A percentile compares a stretch with the other conserved stretches of the same genome.
phyloP scores from a whole-genome alignment of 2,113 vertebrate genomes.

The Chloropsis hardwickii region DNA sequence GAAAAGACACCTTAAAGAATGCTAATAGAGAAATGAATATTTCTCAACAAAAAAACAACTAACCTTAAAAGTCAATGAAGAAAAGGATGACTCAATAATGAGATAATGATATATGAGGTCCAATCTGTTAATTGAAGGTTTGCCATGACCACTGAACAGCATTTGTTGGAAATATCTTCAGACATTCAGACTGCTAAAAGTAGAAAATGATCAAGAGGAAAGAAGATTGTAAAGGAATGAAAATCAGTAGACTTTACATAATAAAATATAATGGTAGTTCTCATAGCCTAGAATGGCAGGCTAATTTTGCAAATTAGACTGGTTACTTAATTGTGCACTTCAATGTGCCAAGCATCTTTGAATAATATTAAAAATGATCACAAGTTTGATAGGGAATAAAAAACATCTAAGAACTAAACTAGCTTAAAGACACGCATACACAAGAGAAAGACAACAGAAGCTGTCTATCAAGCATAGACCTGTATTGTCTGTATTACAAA shows the following conservation, averaged over 20 bases:
- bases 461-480: neutral
- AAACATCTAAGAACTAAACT: neutral
- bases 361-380: conserved; percentile 11
- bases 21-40: neutral
- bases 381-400: neutral
- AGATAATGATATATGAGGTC: conserved; percentile 47
- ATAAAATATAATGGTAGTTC: conserved; percentile 52
- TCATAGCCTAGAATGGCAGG: conserved; percentile 1
- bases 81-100: conserved; percentile 63
- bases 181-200: conserved; percentile 56
- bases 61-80: neutral
- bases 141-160: conserved; percentile 63
- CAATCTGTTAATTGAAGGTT: conserved; percentile 69
- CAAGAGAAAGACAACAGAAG: neutral
- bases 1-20: neutral
- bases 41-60: conserved; percentile 15
- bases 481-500: neutral
- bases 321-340: conserved; percentile 37
- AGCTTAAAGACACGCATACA: neutral
- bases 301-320: conserved; percentile 50
- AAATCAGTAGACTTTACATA: conserved; percentile 63
- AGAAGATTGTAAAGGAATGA: conserved; percentile 41
- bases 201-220: conserved; percentile 59
- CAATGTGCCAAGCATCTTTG: neutral
- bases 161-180: conserved; percentile 53